Base-by-base conservation (phyloP, 2,888 invertebrate species). In the Eupeodes luniger region DNA sequence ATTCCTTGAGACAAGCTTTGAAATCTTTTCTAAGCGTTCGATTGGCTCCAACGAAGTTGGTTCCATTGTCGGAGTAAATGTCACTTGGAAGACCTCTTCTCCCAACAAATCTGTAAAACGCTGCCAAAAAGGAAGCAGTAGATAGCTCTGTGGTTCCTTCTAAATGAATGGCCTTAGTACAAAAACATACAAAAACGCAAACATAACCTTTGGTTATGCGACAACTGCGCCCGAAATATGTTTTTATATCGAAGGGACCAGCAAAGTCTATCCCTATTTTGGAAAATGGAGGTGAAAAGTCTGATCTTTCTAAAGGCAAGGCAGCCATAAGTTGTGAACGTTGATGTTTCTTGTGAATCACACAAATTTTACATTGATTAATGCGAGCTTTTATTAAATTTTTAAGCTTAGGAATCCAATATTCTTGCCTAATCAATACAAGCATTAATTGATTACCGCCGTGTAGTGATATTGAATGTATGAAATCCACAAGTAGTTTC, bases 101-200 rank as follows among this genome's bases (percentile, higher is more conserved):
- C 0, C 81, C 62, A 5, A 77, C 70, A 53, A 83, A 86, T n/a
- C 86, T 40, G 27, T n/a, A 51, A 53, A 90, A 89, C 0, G 89
- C 87, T 4, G 85, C 89, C 19, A 90, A 66, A 59, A 88, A 89
- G 19, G 85, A 74, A 16, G 83, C 55, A 6, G 83, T 88, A 0
- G 87, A 79, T 4, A 89, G 16, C 14, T 81, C 75, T 1, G 55
- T 64, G 5, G 81, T 80, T 14, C 72, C 75, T 69, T 89, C 87
- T 5, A 89, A 40, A 51, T 90, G 78, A 10, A 89, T 83, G 5
- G 87, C 89, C 27, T 83, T 87, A 0, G 83, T 85, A 9, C 75
- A 27, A 34, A 89, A 89, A 16, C 89, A 89, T 5, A 89, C 79
- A 27, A 89, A 89, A 2, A 89, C 55, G 40, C 85, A 85, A 0